Conservation (phyloP, 1,140 invertebrate genomes). For the Conopomorpha cramerella region DNA sequence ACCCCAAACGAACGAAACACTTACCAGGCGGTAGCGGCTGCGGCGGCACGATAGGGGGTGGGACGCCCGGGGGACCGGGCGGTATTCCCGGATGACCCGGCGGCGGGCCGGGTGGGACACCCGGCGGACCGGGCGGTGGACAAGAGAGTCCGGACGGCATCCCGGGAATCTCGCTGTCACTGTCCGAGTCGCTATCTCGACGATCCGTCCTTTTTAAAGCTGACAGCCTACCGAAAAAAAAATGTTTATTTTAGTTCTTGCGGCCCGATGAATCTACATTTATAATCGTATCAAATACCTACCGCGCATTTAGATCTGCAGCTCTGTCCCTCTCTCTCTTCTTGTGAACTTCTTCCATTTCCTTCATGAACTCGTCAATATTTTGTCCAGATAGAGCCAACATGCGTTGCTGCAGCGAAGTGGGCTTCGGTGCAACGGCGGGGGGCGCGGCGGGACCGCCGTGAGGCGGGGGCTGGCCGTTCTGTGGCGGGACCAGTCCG, state of each 20-base stretch:
- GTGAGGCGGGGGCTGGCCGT: constrained; percentile 27
- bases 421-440: constrained; percentile 65
- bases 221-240: constrained; percentile 18
- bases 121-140: constrained; percentile 51
- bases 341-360: constrained; percentile 84
- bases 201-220: constrained; percentile 24
- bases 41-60: constrained; percentile 59
- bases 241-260: neutral
- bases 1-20: no score
- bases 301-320: constrained; percentile 65
- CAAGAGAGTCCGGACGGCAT: constrained; percentile 52
- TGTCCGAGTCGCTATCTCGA: constrained; percentile 43
- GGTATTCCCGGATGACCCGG: constrained; percentile 64
- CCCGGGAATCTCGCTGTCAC: constrained; percentile 26
- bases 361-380: constrained; percentile 90
- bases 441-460: constrained; percentile 6
- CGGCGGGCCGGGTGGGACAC: constrained; percentile 28
- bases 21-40: no score
- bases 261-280: constrained; percentile 1
- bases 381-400: constrained; percentile 85
- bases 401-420: constrained; percentile 81
- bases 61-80: constrained; percentile 63
- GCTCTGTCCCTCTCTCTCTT: constrained; percentile 70
- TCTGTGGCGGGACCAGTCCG: no score
- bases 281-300: constrained; percentile 16